A percentile compares a stretch with the other conserved stretches of the same genome.
Conservation (phyloP, 2,797 vertebrate genomes). For the Cyclura pinguis region DNA sequence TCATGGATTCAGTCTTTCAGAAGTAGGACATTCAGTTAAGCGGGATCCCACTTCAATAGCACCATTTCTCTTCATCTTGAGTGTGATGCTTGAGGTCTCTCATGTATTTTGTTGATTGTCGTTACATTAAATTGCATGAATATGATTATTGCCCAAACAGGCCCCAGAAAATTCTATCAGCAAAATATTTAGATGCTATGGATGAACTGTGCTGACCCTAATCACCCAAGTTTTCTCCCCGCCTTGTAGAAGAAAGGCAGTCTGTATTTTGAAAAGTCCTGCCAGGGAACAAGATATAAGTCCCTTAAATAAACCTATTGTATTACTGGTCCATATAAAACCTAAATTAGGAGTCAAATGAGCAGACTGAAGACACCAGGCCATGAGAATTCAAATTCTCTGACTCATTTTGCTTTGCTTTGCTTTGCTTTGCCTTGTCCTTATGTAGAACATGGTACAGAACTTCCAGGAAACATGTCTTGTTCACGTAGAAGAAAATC, state of each 20-base stretch:
- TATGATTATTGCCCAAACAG: background rate
- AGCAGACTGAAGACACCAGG: background rate
- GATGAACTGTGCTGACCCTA: background rate
- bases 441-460: background rate
- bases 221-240: background rate
- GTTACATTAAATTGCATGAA: background rate
- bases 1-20: background rate
- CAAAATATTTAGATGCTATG: background rate
- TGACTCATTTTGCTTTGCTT: too few species aligned
- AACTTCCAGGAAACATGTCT: background rate
- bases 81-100: background rate
- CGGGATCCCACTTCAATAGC: background rate
- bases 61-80: background rate
- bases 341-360: background rate
- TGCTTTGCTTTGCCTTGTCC: too few species aligned
- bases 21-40: background rate
- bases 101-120: background rate
- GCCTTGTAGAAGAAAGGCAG: background rate
- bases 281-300: background rate
- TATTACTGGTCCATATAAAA: too few species aligned
- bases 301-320: background rate
- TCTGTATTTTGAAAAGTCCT: background rate
- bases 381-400: background rate
- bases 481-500: background rate
- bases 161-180: background rate